Evolutionary conservation across 2,888 invertebrate genomes (phyloP), one percentile per base, ranked within the genome.

Genomic region (Apamea epomidion): DNA sequence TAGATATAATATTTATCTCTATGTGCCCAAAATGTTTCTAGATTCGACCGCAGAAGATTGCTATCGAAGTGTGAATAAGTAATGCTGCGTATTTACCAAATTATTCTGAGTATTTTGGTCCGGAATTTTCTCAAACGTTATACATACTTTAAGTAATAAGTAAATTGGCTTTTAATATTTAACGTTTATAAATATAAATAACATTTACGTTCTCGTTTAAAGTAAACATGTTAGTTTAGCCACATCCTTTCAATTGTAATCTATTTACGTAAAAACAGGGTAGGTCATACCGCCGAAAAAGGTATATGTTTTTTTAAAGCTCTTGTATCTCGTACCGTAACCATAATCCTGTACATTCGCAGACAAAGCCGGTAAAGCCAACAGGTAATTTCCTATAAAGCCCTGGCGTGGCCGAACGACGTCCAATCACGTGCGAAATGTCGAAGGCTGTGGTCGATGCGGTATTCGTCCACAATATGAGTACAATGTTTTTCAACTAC

Each of bases 361-460:
- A 71, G 65, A 68, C 65, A 77, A 84, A 87, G 82, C 78, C 78
- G 60, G 74, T 73, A 77, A 86, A 84, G 73, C 81, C 84, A 84
- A 68, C 60, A 83, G 83, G 88, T 87, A 86, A 91, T 90, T 89
- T 89, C 85, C 85, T 75, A 86, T 87, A 80, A 81, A 78, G 73
- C 81, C 78, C 74, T 78, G 81, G 74, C 72, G 73, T 70, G 77
- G 81, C 82, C 87, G 90, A 88, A 88, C 89, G 86, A 88, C 88
- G 86, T 88, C 80, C 86, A 89, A 93, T 91, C 93, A 93, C 90
- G 92, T 92, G 92, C 87, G 81, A 90, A 89, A 86, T 86, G 84
- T 83, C 87, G 91, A 92, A 92, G 92, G 91, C 88, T 94, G 93
- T 86, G 93, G 94, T 93, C 81, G 80, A 72, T 90, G 93, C 81